A percentile compares a stretch with the other conserved stretches of the same genome.
Evolutionary conservation across 2,888 invertebrate species (phyloP).

Genomic region (Parnassius apollo): DNA sequence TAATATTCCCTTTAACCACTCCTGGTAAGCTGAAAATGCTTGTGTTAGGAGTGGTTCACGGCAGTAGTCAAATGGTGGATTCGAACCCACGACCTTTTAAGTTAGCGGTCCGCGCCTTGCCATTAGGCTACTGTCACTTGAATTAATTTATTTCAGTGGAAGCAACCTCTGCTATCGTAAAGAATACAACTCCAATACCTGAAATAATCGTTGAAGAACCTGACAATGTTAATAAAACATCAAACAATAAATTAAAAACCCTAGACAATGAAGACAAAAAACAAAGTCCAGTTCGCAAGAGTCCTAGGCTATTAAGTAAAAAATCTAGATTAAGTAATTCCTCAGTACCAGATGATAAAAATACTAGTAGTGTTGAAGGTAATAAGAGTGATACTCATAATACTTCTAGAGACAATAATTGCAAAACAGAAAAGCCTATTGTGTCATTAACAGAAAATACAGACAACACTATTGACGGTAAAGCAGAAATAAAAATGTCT

Average conservation of each 20-base stretch:
- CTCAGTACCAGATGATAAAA: conserved; percentile 29
- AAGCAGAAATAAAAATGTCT: conserved; percentile 19
- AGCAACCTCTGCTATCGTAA: conserved; percentile 39
- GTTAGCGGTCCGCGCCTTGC: too few relatives aligned
- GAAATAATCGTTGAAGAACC: conserved; percentile 57
- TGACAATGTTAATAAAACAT: conserved; percentile 40
- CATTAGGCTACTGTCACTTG: too few relatives aligned
- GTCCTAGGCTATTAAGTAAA: conserved; percentile 41
- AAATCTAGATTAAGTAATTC: conserved; percentile 35
- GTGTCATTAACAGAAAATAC: conserved; percentile 17
- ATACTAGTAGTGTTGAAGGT: conserved; percentile 1
- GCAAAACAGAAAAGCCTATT: conserved; percentile 23
- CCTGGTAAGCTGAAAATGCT: too few relatives aligned
- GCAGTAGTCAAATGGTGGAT: too few relatives aligned
- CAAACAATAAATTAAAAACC: conserved; percentile 26
- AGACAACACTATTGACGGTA: conserved; percentile 13
- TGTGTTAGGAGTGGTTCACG: too few relatives aligned
- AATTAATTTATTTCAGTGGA: conserved; percentile 17
- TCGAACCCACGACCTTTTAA: too few relatives aligned
- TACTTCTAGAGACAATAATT: conserved; percentile 27
- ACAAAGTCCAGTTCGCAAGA: conserved; percentile 34
- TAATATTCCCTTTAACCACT: too few relatives aligned
- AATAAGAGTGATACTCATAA: conserved; percentile 17
- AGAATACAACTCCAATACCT: conserved; percentile 36
- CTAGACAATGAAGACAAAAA: conserved; percentile 28